These are phyloP conservation scores for Tauraco erythrolophus DNA, from an alignment of 2,113 vertebrate genomes.

Conservation along the genomic window DNA sequence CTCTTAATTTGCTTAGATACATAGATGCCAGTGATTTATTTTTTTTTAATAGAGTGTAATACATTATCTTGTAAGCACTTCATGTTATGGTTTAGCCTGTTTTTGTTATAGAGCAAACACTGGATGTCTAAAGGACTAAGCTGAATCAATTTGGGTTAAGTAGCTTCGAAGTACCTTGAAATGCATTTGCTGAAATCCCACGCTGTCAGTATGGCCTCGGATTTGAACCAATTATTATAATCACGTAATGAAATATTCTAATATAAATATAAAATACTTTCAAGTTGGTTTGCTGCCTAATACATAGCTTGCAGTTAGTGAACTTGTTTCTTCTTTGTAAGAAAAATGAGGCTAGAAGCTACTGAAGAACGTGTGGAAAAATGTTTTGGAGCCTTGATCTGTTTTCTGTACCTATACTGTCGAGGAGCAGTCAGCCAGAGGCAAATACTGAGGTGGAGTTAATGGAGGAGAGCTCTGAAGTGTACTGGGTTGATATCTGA, in stretches of 20 bases:
- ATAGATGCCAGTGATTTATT: not conserved
- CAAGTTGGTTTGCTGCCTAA: constrained; percentile 9
- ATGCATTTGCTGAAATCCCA: not conserved
- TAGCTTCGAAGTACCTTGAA: not conserved
- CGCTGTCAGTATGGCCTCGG: not conserved
- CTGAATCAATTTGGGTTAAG: constrained; percentile 10
- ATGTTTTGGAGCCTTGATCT: constrained; percentile 22
- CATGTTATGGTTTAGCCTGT: not conserved
- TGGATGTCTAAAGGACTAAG: not conserved
- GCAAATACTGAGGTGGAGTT: not conserved
- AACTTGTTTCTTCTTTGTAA: constrained; percentile 50
- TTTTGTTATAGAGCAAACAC: not conserved
- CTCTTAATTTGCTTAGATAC: not conserved
- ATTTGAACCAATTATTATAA: constrained; percentile 25
- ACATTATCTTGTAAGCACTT: constrained; percentile 15
- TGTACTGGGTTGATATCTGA: constrained; percentile 6
- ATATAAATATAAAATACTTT: not conserved
- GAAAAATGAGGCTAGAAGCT: constrained; percentile 39
- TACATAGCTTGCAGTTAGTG: constrained; percentile 1
- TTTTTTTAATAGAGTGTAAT: not conserved
- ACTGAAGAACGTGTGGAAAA: not conserved
- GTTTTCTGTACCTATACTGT: not conserved
- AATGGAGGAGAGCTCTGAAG: constrained; percentile 13
- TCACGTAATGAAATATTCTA: not conserved
- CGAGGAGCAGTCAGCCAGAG: not conserved